phyloP scores from a whole-genome alignment of 2,797 vertebrate species.

The Chaetodon trifasciatus region DNA sequence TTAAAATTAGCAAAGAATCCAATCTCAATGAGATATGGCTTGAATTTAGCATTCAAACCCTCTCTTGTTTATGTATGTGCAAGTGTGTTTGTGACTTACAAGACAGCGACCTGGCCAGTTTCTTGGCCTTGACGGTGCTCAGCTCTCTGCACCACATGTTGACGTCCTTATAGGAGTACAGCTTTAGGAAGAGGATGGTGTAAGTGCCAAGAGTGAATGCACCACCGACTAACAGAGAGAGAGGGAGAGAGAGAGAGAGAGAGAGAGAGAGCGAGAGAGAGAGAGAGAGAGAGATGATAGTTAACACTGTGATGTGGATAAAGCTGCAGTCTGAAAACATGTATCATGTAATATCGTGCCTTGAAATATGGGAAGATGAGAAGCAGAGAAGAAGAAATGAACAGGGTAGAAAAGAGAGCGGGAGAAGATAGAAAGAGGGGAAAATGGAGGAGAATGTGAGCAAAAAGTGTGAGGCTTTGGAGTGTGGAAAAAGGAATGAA shows the following conservation, averaged over 20 bases:
- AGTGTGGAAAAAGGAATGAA: background rate
- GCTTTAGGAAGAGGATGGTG: conserved; percentile 92
- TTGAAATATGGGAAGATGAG: conserved; percentile 1
- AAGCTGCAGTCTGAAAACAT: background rate
- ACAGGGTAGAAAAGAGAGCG: background rate
- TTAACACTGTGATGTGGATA: background rate
- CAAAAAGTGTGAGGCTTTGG: background rate
- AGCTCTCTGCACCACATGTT: conserved; percentile 92
- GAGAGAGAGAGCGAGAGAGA: background rate
- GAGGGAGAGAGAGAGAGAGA: conserved; percentile 14
- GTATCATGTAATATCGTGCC: background rate
- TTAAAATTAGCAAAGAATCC: background rate
- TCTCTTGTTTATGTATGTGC: background rate
- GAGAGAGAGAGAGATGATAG: background rate
- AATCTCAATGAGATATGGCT: background rate
- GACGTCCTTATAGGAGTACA: conserved; percentile 92
- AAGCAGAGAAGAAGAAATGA: conserved; percentile 7
- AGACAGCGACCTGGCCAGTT: conserved; percentile 82
- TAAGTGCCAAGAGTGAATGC: conserved; percentile 82
- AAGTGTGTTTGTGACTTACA: conserved; percentile 83
- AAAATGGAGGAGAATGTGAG: background rate
- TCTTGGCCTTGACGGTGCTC: conserved; percentile 80
- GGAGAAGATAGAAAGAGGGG: background rate
- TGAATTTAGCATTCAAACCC: background rate
- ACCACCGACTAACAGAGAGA: conserved; percentile 85